Evolutionary conservation across 2,113 vertebrate genomes (phyloP), one percentile per base, ranked within the genome.

Genomic region (Notothenia rossii): DNA sequence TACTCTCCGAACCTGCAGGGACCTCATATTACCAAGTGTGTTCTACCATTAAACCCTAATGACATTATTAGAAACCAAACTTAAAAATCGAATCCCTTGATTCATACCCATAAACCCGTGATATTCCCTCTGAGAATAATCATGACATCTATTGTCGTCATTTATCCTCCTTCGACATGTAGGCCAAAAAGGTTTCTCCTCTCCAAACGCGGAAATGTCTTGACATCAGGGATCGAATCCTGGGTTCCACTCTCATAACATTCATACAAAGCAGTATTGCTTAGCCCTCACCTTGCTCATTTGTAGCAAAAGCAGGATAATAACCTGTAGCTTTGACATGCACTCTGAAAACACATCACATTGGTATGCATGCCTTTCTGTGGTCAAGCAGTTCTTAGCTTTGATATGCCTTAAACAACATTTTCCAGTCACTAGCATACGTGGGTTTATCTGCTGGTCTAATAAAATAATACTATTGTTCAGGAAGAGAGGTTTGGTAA

Each of bases 391-490:
- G 7, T 46, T 49, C 14, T 20, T 51, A n/a, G 29, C 50, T 63
- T 9, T 29, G 22, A 54, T 12, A n/a, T 58, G 12, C 51, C 43
- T 54, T 14, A 40, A 20, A 49, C 61, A 59, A 10, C 46, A 54
- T 36, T 64, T 67, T 59, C 14, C 48, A 66, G 13, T 48, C 4
- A 53, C 18, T 10, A 17, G 29, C 17, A 3, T 61, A 43, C 8
- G 43, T 53, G 45, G 22, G 22, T 51, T 67, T 68, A 50, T 72
- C 60, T 75, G 7, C 13, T 17, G 2, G 33, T 14, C 5, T 14
- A 14, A 56, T 6, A 65, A 54, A 77, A 77, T 61, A 68, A 59
- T 75, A 22, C 18, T 10, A 62, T 71, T 55, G 51, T 64, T 69
- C 61, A 40, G 54, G 59, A 75, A 65, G 71, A 72, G 69, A 59